Base-by-base conservation (phyloP, 2,797 vertebrate species). In the Lithobates sylvaticus region DNA sequence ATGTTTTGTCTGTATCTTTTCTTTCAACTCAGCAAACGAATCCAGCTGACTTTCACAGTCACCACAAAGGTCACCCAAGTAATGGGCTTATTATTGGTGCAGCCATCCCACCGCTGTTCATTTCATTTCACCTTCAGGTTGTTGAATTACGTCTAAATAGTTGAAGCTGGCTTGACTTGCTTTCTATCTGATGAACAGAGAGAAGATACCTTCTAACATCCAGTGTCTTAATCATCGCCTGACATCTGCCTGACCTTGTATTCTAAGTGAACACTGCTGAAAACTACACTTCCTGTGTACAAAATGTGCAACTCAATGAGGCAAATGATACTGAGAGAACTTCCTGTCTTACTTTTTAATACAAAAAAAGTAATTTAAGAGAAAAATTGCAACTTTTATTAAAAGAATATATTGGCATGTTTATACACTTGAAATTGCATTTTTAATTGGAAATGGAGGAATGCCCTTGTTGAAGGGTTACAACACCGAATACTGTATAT, bases 81-180 rank as follows among this genome's bases (percentile, higher is more conserved):
- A 54, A 70, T 80, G 44, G 50, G 78, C 13, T 70, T 80, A 70
- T 70, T 29, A 47, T 36, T n/a, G 65, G 77, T 10, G 34, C 47
- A 58, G 27, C 47, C 27, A 80, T 67, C 65, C 39, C 65, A n/a
- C 39, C 27, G 3, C 23, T 69, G 39, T 47, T 79, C 61, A 79
- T 71, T 80, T 32, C 67, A 32, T 32, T 80, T 80, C 78, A 80
- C 67, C 67, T 80, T 71, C 78, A 80, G 27, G 65, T 26, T 71
- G 23, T 44, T 70, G 42, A 79, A 27, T 78, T 67, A 27, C 13
- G 39, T 16, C 36, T 68, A 80, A 69, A 54, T 54, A 54, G 78
- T 5, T n/a, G 67, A 70, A 54, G 10, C 44, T 70, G 27, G n/a
- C 42, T 77, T 64, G 36, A 65, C 76, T 80, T 71, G 44, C 47